phyloP scores from a whole-genome alignment of 1,140 invertebrate genomes.

The Drosophila seguyi region DNA sequence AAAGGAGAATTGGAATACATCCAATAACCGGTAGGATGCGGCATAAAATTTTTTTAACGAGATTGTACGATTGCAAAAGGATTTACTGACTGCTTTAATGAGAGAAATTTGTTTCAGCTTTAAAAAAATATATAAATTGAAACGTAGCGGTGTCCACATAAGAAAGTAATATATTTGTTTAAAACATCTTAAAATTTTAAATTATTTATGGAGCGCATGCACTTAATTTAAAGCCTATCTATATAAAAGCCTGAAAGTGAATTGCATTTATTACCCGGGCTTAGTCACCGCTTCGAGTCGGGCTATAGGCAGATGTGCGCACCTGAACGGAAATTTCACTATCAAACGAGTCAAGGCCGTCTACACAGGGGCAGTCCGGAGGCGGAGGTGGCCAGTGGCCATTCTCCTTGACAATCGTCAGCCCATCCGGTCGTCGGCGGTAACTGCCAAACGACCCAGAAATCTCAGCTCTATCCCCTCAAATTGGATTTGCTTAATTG shows the following conservation, averaged over 20 bases:
- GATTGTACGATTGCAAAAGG: neutral
- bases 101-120: neutral
- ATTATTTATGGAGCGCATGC: no score
- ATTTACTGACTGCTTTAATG: neutral
- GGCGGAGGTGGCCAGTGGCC: slow-evolving; percentile 20
- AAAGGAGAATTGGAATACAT: neutral
- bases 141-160: neutral
- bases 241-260: neutral
- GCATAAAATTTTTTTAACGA: no score
- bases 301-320: slow-evolving; percentile 4
- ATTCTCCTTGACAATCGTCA: slow-evolving; percentile 38
- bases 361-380: slow-evolving; percentile 14
- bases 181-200: neutral
- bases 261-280: neutral
- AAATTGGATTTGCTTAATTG: slow-evolving; percentile 62
- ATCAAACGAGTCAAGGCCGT: slow-evolving; percentile 35
- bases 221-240: neutral
- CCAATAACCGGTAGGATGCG: neutral
- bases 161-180: neutral
- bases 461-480: slow-evolving; percentile 24
- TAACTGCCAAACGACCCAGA: slow-evolving; percentile 14
- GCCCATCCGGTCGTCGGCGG: slow-evolving; percentile 41
- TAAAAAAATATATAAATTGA: neutral
- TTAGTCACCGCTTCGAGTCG: neutral
- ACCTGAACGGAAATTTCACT: slow-evolving; percentile 33